Evolutionary conservation across 1,140 invertebrate species (phyloP).

Genomic region (Agrypnia vestita): DNA sequence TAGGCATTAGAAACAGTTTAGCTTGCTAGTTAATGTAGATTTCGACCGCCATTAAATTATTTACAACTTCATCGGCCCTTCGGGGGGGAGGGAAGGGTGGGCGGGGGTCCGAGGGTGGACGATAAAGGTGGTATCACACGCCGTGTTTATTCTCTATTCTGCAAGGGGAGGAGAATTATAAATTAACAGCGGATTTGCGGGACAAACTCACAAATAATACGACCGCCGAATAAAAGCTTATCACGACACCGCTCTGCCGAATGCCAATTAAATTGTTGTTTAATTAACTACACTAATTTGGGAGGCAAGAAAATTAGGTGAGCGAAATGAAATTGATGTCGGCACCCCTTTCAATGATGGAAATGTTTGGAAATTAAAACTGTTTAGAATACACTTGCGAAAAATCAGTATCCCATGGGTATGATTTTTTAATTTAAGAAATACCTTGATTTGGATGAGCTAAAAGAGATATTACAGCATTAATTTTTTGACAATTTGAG

Average conservation of each 20-base stretch:
- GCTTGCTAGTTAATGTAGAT: background rate
- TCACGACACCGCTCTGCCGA: constrained; percentile 27
- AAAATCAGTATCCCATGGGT: too few species aligned
- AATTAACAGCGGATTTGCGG: constrained; percentile 54
- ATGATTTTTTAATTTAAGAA: too few species aligned
- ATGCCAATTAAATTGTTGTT: constrained; percentile 46
- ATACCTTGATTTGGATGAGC: too few species aligned
- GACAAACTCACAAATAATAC: constrained; percentile 46
- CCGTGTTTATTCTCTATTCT: constrained; percentile 41
- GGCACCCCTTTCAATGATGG: too few species aligned
- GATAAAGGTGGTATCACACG: constrained; percentile 34
- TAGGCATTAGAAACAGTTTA: too few species aligned
- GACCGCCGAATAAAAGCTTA: constrained; percentile 46
- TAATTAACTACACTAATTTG: constrained; percentile 40
- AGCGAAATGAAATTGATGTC: background rate
- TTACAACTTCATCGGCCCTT: constrained; percentile 7
- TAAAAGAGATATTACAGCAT: too few species aligned
- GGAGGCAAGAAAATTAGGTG: constrained; percentile 23
- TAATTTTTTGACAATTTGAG: too few species aligned
- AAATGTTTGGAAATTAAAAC: too few species aligned
- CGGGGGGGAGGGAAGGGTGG: background rate
- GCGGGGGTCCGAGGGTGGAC: background rate
- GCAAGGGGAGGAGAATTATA: constrained; percentile 41
- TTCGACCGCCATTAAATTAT: constrained; percentile 9
- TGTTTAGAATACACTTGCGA: too few species aligned